Base-by-base conservation (phyloP, 2,113 vertebrate genomes). In the Sander vitreus region DNA sequence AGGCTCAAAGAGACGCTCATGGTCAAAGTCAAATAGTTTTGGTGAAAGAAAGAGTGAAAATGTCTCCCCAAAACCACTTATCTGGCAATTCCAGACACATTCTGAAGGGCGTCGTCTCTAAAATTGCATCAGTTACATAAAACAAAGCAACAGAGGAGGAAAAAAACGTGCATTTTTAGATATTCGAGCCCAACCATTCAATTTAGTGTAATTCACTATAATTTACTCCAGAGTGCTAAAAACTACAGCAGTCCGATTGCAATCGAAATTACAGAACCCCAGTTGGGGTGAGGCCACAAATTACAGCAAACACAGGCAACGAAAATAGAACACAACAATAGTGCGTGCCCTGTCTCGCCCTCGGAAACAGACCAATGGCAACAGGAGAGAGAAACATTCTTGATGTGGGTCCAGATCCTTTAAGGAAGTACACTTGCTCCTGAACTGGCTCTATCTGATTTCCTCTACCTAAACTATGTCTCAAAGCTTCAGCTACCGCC, bases 171-270 rank as follows among this genome's bases (percentile, higher is more conserved):
- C 90, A 88, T 93, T 94, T 94, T 93, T 91, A 91, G 90, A 91
- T 81, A 63, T 85, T 36, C 64, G 81, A 90, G 72, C 88, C 84
- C 70, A 85, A 92, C 83, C 81, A 23, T 91, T 91, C 86, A 91
- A 91, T 93, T 91, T 87, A 89, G 78, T 14, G 19, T 89, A 83
- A 94, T 92, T 93, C 88, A 89, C 91, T 92, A 85, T 93, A 92
- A 94, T 95, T 95, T 95, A 87, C 91, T 89, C 33, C 14, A 84
- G 92, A 88, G 88, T 90, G 85, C 90, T 90, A 90, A 92, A 93
- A 91, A 89, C 80, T 85, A 83, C 75, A 87, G 83, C 83, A 76
- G 78, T 77, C 62, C 81, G 81, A 92, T 91, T 80, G 76, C 82
- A 86, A 94, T 94, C 81, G 25, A 93, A 93, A 94, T 94, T 80